A percentile compares a stretch with the other conserved stretches of the same genome.
phyloP scores from a whole-genome alignment of 1,140 invertebrate genomes.

The Cheumatopsyche charites region DNA sequence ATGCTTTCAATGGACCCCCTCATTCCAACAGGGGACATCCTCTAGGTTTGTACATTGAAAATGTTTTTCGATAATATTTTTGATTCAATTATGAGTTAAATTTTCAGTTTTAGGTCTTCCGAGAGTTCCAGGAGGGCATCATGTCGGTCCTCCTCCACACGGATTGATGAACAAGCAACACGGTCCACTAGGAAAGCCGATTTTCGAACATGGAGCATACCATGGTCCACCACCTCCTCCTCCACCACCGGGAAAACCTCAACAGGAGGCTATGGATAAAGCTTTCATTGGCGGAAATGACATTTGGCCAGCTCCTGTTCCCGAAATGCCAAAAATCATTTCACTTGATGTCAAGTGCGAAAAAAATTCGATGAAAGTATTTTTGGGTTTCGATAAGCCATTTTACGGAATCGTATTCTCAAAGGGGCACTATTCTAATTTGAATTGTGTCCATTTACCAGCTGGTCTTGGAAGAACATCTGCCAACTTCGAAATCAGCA shows the following conservation, averaged over 20 bases:
- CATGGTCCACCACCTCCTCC: conserved; percentile 64
- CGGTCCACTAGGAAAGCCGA: conserved; percentile 45
- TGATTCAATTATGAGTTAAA: not conserved
- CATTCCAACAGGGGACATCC: conserved; percentile 43
- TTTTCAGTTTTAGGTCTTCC: conserved; percentile 55
- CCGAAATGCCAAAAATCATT: conserved; percentile 90
- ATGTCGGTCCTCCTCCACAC: conserved; percentile 54
- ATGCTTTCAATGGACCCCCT: conserved; percentile 36
- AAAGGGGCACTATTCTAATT: conserved; percentile 90
- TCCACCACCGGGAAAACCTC: conserved; percentile 59
- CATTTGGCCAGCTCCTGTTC: conserved; percentile 78
- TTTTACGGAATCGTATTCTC: conserved; percentile 95
- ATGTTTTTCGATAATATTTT: not conserved
- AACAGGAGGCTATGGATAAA: conserved; percentile 60
- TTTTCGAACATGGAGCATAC: conserved; percentile 62
- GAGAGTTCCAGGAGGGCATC: conserved; percentile 58
- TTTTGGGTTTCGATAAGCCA: conserved; percentile 90
- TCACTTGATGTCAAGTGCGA: conserved; percentile 93
- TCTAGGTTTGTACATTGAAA: conserved; percentile 35
- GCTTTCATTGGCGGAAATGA: conserved; percentile 69
- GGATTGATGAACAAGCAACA: conserved; percentile 57
- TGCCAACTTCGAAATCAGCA: conserved; percentile 89
- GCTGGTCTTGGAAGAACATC: conserved; percentile 84
- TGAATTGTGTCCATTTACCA: conserved; percentile 89
- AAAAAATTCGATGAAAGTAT: conserved; percentile 92